A percentile compares a stretch with the other conserved stretches of the same genome.
These are phyloP conservation scores for Phenganax stokvisi DNA, from an alignment of 92 coral and sea anemone species.

Conservation along the genomic window DNA sequence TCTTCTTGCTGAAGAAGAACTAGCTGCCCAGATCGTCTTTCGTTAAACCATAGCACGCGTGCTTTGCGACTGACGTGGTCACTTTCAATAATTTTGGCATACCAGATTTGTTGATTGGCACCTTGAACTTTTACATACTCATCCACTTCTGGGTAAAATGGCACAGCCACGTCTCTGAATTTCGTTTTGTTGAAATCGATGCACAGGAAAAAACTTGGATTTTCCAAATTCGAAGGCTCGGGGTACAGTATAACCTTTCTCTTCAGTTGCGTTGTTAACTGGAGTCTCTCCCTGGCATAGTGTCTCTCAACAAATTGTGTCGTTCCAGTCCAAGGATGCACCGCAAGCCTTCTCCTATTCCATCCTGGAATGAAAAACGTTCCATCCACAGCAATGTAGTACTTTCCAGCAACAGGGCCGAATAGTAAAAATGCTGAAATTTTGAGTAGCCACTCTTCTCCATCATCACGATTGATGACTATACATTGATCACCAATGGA, in stretches of 20 bases:
- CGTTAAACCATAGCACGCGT: constrained; percentile 52
- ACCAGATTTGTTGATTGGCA: constrained; percentile 49
- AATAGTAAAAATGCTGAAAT: constrained; percentile 2
- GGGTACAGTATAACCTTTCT: constrained; percentile 28
- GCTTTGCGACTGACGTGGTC: neutral
- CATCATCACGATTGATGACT: neutral
- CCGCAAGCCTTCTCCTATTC: constrained; percentile 14
- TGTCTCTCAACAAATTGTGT: neutral
- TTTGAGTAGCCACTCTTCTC: constrained; percentile 16
- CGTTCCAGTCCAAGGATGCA: constrained; percentile 14
- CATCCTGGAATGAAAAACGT: constrained; percentile 2
- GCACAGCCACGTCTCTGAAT: constrained; percentile 1
- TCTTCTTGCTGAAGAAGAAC: constrained; percentile 35
- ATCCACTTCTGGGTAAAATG: constrained; percentile 16
- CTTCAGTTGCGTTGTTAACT: constrained; percentile 2
- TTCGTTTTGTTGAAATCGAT: constrained; percentile 2
- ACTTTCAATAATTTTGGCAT: constrained; percentile 45
- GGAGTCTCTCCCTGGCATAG: constrained; percentile 1
- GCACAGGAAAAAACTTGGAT: constrained; percentile 22
- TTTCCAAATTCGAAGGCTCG: constrained; percentile 23
- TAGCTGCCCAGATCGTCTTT: constrained; percentile 47
- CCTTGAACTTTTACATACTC: constrained; percentile 36
- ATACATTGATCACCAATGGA: constrained; percentile 13
- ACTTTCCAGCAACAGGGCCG: constrained; percentile 14
- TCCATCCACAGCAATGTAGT: constrained; percentile 6